phyloP scores from a whole-genome alignment of 2,888 invertebrate genomes.

The Philereme vetulata region DNA sequence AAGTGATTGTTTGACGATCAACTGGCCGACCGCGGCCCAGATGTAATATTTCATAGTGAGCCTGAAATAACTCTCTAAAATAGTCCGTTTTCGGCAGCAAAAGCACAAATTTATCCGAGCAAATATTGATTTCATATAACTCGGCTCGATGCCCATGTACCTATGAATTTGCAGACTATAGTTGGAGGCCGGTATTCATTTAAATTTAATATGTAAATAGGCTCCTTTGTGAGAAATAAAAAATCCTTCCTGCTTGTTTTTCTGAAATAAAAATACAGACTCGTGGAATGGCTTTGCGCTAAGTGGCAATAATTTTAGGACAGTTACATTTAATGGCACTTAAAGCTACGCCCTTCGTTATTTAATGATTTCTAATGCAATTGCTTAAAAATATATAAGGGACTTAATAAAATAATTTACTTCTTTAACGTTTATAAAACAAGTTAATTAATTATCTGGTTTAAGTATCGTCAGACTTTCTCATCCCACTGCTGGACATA shows the following conservation, averaged over 20 bases:
- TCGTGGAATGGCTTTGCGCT: constrained; percentile 50
- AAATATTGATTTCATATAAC: constrained; percentile 36
- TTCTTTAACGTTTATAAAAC: background rate
- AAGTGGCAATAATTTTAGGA: constrained; percentile 55
- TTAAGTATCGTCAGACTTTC: background rate
- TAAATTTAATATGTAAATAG: constrained; percentile 29
- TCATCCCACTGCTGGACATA: too few relatives aligned
- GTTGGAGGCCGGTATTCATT: constrained; percentile 23
- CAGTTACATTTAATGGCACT: constrained; percentile 57
- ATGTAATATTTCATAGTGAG: constrained; percentile 24
- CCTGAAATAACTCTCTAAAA: constrained; percentile 34
- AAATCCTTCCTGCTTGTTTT: constrained; percentile 34
- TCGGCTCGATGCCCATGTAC: constrained; percentile 18
- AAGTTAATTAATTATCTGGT: background rate
- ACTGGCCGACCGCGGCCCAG: constrained; percentile 12
- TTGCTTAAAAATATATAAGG: constrained; percentile 10
- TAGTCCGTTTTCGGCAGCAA: constrained; percentile 26
- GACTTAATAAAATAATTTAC: background rate
- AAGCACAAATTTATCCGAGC: constrained; percentile 26
- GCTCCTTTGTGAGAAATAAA: constrained; percentile 29
- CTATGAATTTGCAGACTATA: constrained; percentile 20
- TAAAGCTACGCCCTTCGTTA: constrained; percentile 49
- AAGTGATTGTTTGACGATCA: constrained; percentile 21
- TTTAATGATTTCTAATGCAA: constrained; percentile 54
- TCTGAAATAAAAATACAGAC: constrained; percentile 42